Conservation (phyloP, 1,140 invertebrate genomes). For the Bombus breviceps region DNA sequence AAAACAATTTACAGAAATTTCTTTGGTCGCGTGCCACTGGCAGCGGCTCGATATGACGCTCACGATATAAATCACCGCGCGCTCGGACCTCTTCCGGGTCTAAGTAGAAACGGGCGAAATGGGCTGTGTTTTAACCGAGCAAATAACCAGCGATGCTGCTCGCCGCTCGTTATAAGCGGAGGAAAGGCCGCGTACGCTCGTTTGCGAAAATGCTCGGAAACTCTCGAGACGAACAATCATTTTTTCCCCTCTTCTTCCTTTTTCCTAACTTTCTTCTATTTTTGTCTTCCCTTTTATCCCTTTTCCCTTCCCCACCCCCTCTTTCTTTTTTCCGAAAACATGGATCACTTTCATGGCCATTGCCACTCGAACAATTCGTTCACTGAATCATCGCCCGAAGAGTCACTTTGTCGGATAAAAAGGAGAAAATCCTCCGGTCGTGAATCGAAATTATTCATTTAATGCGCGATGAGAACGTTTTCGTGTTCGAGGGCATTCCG, state of each 20-base stretch:
- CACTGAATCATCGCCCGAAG: not conserved
- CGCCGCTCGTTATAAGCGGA: constrained; percentile 28
- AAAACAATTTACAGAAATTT: constrained; percentile 33
- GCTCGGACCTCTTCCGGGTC: not conserved
- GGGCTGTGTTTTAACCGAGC: constrained; percentile 43
- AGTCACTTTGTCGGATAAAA: constrained; percentile 6
- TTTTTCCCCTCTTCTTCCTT: constrained; percentile 34
- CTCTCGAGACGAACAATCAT: constrained; percentile 41
- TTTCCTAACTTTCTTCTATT: constrained; percentile 12
- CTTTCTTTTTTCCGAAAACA: too few species aligned
- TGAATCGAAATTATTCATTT: constrained; percentile 15
- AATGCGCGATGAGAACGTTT: constrained; percentile 26
- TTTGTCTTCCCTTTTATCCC: not conserved
- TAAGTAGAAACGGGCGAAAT: constrained; percentile 22
- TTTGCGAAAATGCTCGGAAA: constrained; percentile 48
- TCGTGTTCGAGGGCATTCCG: not conserved
- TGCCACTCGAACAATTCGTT: not conserved
- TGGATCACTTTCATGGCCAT: not conserved
- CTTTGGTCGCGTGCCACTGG: constrained; percentile 28
- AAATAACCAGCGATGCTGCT: constrained; percentile 25
- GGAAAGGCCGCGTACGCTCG: constrained; percentile 39
- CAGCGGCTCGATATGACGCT: constrained; percentile 23
- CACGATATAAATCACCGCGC: constrained; percentile 28
- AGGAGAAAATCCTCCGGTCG: not conserved
- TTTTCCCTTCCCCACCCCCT: not conserved